phyloP scores from a whole-genome alignment of 2,888 invertebrate species.

The Hyposoter dolosus region DNA sequence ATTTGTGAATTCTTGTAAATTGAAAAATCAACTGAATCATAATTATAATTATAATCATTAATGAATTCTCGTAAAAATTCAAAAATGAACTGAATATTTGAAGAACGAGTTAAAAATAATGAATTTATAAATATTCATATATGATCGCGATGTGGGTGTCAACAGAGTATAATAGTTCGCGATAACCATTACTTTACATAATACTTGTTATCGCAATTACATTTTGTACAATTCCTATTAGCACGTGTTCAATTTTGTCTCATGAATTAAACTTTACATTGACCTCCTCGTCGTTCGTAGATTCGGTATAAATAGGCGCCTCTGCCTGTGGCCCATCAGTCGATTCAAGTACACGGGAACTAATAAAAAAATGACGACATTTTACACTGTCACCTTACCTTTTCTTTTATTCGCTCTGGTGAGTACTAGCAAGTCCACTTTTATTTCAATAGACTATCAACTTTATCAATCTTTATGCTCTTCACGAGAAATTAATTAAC shows the following conservation, averaged over 20 bases:
- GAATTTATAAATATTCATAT: background rate
- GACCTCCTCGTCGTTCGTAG: background rate
- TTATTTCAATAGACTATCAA: background rate
- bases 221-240: background rate
- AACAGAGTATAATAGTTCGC: background rate
- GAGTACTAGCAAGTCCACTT: background rate
- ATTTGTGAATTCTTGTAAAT: too few species aligned
- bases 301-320: background rate
- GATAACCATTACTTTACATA: background rate
- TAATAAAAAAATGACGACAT: background rate
- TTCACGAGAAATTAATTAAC: background rate
- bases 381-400: background rate
- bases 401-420: background rate
- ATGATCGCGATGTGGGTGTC: background rate
- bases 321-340: background rate
- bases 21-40: too few species aligned
- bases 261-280: background rate
- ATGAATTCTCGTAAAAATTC: too few species aligned
- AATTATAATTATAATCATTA: too few species aligned
- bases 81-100: too few species aligned
- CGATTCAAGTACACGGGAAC: background rate
- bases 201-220: background rate
- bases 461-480: background rate
- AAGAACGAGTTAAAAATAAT: too few species aligned
- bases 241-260: background rate